Evolutionary conservation across 2,888 invertebrate genomes (phyloP).

Genomic region (Sinhomidia bicolor): DNA sequence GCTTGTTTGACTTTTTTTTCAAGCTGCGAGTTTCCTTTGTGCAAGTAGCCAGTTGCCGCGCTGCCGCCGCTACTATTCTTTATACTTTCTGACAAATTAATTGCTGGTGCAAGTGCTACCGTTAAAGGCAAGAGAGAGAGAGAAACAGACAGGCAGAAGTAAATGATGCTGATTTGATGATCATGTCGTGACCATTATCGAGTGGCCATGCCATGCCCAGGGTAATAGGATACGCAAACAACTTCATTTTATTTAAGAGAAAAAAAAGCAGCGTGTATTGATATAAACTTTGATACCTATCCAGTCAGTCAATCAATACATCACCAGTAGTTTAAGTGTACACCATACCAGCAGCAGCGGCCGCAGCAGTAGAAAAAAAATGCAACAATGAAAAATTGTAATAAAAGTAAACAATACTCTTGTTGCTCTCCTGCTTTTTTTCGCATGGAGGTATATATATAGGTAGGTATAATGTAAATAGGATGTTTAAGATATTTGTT

Average conservation of each 20-base stretch:
- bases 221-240: slow-evolving; percentile 39
- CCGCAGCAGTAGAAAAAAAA: not conserved
- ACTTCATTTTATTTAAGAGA: not conserved
- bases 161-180: slow-evolving; percentile 21
- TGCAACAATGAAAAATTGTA: not conserved
- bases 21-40: not conserved
- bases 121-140: not conserved
- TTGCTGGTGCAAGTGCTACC: slow-evolving; percentile 32
- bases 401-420: not conserved
- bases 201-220: slow-evolving; percentile 43
- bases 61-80: not conserved
- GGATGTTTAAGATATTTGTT: not conserved
- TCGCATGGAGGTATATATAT: no score
- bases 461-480: no score
- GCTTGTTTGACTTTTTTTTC: not conserved
- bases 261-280: not conserved
- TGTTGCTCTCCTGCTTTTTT: not conserved
- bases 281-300: not conserved
- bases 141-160: not conserved
- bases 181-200: slow-evolving; percentile 38
- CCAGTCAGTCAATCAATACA: slow-evolving; percentile 7
- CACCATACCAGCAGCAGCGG: not conserved
- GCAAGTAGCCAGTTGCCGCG: not conserved
- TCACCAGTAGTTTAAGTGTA: not conserved
- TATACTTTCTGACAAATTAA: slow-evolving; percentile 35